Percentiles rank a stretch among this genome's conserved stretches.
Evolutionary conservation across 2,888 invertebrate genomes (phyloP).

Genomic region (Meghimatium bilineatum): DNA sequence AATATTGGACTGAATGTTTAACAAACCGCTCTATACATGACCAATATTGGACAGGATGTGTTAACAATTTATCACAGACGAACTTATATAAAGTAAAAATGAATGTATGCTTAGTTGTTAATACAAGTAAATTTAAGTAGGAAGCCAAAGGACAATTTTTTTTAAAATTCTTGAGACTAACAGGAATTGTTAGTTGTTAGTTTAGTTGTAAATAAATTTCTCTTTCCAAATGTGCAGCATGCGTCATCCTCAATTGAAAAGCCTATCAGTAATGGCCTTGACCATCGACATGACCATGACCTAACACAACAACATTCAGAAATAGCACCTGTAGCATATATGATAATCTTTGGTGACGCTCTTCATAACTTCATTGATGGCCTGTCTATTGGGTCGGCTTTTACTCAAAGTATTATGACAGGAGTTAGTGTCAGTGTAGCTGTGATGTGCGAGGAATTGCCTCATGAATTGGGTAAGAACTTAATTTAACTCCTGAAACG

Average conservation of each 20-base stretch:
- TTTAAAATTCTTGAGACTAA: too few relatives aligned
- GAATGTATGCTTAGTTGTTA: too few relatives aligned
- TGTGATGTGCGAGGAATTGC: slow-evolving; percentile 82
- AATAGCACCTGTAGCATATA: slow-evolving; percentile 81
- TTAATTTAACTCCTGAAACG: neutral
- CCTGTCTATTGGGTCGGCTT: slow-evolving; percentile 81
- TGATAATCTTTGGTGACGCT: slow-evolving; percentile 83
- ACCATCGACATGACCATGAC: slow-evolving; percentile 39
- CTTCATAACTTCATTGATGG: slow-evolving; percentile 83
- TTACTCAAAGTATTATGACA: slow-evolving; percentile 80
- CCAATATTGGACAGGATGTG: too few relatives aligned
- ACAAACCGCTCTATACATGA: too few relatives aligned
- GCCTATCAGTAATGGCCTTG: slow-evolving; percentile 25
- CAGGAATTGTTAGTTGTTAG: neutral
- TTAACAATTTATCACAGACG: too few relatives aligned
- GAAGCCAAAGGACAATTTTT: too few relatives aligned
- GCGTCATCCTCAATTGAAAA: slow-evolving; percentile 11
- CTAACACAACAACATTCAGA: neutral
- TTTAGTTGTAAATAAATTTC: neutral
- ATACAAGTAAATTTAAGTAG: too few relatives aligned
- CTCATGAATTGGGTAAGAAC: slow-evolving; percentile 81
- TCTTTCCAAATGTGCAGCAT: slow-evolving; percentile 1
- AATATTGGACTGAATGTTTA: too few relatives aligned
- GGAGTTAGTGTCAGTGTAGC: slow-evolving; percentile 82
- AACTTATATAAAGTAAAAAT: too few relatives aligned